phyloP scores from a whole-genome alignment of 2,888 invertebrate genomes.

The Helleia helle region DNA sequence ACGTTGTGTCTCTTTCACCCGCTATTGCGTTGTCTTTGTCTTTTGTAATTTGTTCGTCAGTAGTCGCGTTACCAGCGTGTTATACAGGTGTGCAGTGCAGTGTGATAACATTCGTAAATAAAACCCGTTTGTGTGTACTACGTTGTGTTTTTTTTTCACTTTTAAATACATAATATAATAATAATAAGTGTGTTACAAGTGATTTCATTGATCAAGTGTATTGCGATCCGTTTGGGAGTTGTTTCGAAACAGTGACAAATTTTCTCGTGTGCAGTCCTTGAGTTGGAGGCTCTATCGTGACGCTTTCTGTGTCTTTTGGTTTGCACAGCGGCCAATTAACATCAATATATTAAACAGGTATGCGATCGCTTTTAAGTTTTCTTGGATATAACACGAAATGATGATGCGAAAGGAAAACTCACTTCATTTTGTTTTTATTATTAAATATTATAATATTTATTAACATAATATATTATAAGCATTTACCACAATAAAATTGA shows the following conservation, averaged over 20 bases:
- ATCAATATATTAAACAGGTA: slow-evolving; percentile 35
- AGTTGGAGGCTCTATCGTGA: slow-evolving; percentile 57
- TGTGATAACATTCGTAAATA: slow-evolving; percentile 44
- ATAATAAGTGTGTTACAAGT: slow-evolving; percentile 21
- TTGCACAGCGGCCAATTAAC: slow-evolving; percentile 39
- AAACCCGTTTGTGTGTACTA: slow-evolving; percentile 37
- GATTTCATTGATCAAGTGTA: slow-evolving; percentile 23
- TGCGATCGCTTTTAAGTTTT: too few species aligned
- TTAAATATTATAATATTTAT: too few species aligned
- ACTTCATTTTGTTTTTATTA: too few species aligned
- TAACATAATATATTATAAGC: too few species aligned
- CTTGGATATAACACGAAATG: too few species aligned
- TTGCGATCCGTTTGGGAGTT: slow-evolving; percentile 34
- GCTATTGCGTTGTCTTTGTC: slow-evolving; percentile 53
- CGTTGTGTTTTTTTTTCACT: slow-evolving; percentile 11
- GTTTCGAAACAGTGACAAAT: slow-evolving; percentile 57
- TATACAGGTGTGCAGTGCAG: slow-evolving; percentile 45
- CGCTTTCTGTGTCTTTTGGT: slow-evolving; percentile 42
- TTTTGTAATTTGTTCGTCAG: slow-evolving; percentile 35
- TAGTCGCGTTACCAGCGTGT: slow-evolving; percentile 55
- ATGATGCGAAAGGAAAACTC: too few species aligned
- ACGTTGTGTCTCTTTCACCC: slow-evolving; percentile 53
- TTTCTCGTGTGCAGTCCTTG: slow-evolving; percentile 59
- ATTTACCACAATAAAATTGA: too few species aligned
- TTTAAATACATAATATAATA: slow-evolving; percentile 11